Conservation (phyloP, 2,888 invertebrate species). For the Branchellion lobata region DNA sequence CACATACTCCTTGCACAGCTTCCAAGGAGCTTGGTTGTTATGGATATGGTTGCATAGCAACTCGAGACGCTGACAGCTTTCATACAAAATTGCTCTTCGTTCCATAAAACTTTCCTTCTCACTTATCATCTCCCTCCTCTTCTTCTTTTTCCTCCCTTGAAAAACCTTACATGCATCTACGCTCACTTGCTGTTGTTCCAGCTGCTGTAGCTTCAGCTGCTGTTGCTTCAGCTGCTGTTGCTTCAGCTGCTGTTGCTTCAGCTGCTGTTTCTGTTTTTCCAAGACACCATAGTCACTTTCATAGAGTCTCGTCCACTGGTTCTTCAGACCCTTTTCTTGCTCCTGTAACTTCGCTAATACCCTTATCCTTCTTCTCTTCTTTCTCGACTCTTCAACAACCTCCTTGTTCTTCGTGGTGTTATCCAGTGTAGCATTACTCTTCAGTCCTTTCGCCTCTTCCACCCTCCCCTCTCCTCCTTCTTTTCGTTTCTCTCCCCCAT, state of each 20-base stretch:
- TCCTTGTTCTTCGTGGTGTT: background rate
- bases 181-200: too few species aligned
- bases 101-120: background rate
- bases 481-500: background rate
- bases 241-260: background rate
- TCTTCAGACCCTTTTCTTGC: too few species aligned
- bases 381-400: background rate
- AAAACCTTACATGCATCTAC: too few species aligned
- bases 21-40: background rate
- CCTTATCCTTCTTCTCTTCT: too few species aligned
- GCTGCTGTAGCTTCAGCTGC: too few species aligned
- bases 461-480: background rate
- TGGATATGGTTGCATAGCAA: background rate
- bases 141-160: too few species aligned
- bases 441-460: background rate
- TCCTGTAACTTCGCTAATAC: too few species aligned
- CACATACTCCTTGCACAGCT: background rate
- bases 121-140: too few species aligned
- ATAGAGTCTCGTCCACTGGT: too few species aligned
- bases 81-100: background rate
- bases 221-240: background rate
- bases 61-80: background rate
- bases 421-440: background rate
- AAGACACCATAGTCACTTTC: too few species aligned
- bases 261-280: background rate